Percentiles rank a stretch among this genome's conserved stretches.
These are phyloP conservation scores for Coptodon bakossiorum DNA, from an alignment of 2,113 vertebrate species.

Conservation along the genomic window DNA sequence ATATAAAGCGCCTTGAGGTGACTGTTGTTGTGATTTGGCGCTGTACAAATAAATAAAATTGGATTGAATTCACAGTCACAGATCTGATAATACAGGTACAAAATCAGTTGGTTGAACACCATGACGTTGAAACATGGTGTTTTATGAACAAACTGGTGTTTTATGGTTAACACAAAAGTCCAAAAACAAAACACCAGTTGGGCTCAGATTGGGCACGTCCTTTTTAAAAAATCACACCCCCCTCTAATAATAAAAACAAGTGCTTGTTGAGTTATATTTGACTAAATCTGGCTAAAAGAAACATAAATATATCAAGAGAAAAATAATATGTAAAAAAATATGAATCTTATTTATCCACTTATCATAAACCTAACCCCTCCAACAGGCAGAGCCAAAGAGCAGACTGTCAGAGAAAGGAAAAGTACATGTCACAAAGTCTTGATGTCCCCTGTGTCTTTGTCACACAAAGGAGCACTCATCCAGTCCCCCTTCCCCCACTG, in stretches of 20 bases:
- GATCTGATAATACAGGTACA: neutral
- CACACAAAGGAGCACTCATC: constrained; percentile 57
- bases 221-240: neutral
- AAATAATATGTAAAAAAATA: neutral
- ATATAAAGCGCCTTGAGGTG: rapidly evolving
- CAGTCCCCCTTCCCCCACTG: constrained; percentile 74
- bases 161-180: neutral
- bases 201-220: neutral
- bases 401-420: constrained; percentile 86
- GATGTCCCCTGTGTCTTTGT: constrained; percentile 55
- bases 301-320: neutral
- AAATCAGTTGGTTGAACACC: neutral
- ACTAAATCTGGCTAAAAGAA: neutral
- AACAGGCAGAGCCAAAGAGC: constrained; percentile 80
- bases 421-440: constrained; percentile 77
- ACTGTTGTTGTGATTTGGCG: neutral
- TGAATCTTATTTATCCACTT: constrained; percentile 17
- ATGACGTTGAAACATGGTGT: neutral
- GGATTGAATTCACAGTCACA: neutral
- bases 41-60: neutral
- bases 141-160: neutral
- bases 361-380: constrained; percentile 53
- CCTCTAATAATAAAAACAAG: neutral
- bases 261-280: neutral
- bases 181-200: neutral